Conservation (phyloP, 2,888 invertebrate genomes). For the Drosophila rubida region DNA sequence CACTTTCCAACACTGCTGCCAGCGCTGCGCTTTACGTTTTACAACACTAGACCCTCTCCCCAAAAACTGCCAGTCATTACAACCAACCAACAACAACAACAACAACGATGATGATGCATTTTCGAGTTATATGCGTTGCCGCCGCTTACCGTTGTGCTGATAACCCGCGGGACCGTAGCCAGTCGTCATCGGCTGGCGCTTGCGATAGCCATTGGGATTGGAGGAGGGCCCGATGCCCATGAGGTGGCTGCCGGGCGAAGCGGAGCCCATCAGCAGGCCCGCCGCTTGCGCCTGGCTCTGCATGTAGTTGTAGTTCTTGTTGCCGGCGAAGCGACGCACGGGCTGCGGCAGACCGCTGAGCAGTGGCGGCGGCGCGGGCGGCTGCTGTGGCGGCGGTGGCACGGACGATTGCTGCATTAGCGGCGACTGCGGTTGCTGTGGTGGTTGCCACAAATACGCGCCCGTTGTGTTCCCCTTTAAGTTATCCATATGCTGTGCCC, state of each 20-base stretch:
- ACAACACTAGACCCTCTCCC: too few species aligned
- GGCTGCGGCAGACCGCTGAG: slow-evolving; percentile 32
- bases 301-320: slow-evolving; percentile 62
- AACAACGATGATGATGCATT: too few species aligned
- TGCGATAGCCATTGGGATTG: slow-evolving; percentile 55
- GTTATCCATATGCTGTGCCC: slow-evolving; percentile 54
- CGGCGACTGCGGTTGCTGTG: slow-evolving; percentile 22
- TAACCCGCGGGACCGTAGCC: slow-evolving; percentile 44
- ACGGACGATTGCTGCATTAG: slow-evolving; percentile 36
- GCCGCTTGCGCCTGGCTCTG: slow-evolving; percentile 32
- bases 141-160: slow-evolving; percentile 68
- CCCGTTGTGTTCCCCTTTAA: slow-evolving; percentile 52
- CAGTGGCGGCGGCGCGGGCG: slow-evolving; percentile 22
- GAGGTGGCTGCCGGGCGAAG: slow-evolving; percentile 31
- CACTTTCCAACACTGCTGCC: slow-evolving; percentile 22
- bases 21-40: too few species aligned
- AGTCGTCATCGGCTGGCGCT: slow-evolving; percentile 57
- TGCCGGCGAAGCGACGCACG: slow-evolving; percentile 58
- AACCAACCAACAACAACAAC: too few species aligned
- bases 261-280: slow-evolving; percentile 35
- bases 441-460: slow-evolving; percentile 60
- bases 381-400: slow-evolving; percentile 39
- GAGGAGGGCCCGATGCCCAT: slow-evolving; percentile 34
- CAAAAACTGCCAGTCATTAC: too few species aligned
- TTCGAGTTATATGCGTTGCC: too few species aligned